A percentile compares a stretch with the other conserved stretches of the same genome.
Evolutionary conservation across 2,113 vertebrate genomes (phyloP).

Genomic region (Lycocorax pyrrhopterus): DNA sequence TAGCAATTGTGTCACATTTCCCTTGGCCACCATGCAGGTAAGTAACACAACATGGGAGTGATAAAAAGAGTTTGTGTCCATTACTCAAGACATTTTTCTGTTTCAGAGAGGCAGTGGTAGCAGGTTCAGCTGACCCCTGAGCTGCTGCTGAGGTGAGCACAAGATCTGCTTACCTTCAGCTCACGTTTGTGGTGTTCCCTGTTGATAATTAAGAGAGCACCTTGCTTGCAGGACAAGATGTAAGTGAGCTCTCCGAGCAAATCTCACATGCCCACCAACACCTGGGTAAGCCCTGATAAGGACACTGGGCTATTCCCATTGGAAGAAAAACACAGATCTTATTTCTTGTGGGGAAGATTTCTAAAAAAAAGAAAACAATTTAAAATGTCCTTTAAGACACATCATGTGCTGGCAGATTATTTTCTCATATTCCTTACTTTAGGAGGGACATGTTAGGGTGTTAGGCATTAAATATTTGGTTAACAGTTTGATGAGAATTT

Average conservation of each 20-base stretch:
- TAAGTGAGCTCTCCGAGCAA: not conserved
- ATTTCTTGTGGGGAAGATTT: not conserved
- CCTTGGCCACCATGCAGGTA: not conserved
- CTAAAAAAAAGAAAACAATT: accelerated
- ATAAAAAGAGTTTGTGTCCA: not conserved
- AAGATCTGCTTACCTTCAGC: not conserved
- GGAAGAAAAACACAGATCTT: not conserved
- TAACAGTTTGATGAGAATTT: not conserved
- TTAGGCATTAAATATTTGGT: not conserved
- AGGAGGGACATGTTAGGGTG: not conserved
- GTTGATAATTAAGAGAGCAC: not conserved
- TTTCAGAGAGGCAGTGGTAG: not conserved
- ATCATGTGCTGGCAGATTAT: not conserved
- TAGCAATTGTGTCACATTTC: not conserved
- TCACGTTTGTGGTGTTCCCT: not conserved
- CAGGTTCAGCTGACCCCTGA: not conserved
- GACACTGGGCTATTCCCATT: not conserved
- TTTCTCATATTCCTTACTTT: not conserved
- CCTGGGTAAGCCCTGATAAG: not conserved
- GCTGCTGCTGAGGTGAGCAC: not conserved
- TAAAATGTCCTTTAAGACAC: not conserved
- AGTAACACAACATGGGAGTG: not conserved
- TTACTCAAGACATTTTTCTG: not conserved
- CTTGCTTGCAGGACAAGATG: not conserved
- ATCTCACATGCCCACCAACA: not conserved